Evolutionary conservation across 2,113 vertebrate genomes (phyloP).

Genomic region (Rafetus swinhoei): DNA sequence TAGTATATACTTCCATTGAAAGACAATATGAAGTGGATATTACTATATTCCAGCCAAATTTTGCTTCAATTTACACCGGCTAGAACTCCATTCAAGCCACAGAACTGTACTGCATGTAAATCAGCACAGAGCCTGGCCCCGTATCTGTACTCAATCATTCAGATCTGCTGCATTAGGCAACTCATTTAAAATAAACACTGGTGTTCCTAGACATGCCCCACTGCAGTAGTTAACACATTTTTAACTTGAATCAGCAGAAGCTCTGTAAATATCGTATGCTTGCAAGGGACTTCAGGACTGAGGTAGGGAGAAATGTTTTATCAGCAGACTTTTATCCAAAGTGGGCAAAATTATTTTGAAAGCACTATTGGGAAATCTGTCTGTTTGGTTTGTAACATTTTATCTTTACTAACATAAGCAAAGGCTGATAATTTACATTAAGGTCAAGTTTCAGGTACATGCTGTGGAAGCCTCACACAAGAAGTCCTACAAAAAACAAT

Average conservation of each 20-base stretch:
- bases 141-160: background rate
- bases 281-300: slow-evolving; percentile 42
- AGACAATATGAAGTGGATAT: background rate
- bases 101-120: slow-evolving; percentile 12
- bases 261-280: slow-evolving; percentile 44
- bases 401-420: slow-evolving; percentile 54
- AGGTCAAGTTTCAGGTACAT: slow-evolving; percentile 26
- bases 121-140: slow-evolving; percentile 30
- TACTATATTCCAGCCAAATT: background rate
- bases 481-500: background rate
- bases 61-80: slow-evolving; percentile 4
- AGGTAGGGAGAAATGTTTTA: slow-evolving; percentile 47
- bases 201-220: background rate
- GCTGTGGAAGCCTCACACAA: background rate
- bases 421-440: slow-evolving; percentile 40
- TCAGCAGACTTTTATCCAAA: slow-evolving; percentile 63
- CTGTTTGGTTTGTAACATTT: slow-evolving; percentile 25
- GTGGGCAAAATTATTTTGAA: slow-evolving; percentile 61
- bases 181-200: slow-evolving; percentile 8
- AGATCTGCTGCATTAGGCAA: slow-evolving; percentile 36
- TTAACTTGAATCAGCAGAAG: slow-evolving; percentile 46
- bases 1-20: background rate
- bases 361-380: slow-evolving; percentile 55
- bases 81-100: background rate
- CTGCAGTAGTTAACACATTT: slow-evolving; percentile 14